Evolutionary conservation across 2,888 invertebrate species (phyloP).

Genomic region (Limnephilus rhombicus): DNA sequence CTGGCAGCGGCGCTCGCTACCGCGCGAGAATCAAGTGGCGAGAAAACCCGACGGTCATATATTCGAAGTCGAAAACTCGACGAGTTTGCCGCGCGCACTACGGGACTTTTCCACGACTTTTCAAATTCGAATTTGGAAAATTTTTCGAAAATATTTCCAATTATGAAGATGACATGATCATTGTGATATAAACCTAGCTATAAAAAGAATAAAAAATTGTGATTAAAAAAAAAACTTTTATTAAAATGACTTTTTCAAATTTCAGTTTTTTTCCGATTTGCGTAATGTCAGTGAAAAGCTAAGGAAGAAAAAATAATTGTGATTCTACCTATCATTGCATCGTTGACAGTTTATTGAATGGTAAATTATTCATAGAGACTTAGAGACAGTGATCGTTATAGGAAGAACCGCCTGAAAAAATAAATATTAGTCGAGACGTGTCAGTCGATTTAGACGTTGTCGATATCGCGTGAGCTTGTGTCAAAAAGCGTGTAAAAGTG

Average conservation of each 20-base stretch:
- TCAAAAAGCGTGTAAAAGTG: conserved; percentile 64
- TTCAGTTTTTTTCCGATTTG: background rate
- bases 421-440: conserved; percentile 44
- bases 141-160: background rate
- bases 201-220: background rate
- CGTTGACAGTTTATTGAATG: conserved; percentile 45
- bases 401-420: conserved; percentile 1
- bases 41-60: conserved; percentile 54
- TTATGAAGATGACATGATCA: background rate
- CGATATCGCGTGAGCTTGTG: conserved; percentile 33
- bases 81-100: conserved; percentile 37
- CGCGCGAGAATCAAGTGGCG: conserved; percentile 46
- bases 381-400: conserved; percentile 29
- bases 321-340: background rate
- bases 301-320: background rate
- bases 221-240: conserved; percentile 5
- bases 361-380: background rate
- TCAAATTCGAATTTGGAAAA: conserved; percentile 12
- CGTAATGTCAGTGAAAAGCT: conserved; percentile 6
- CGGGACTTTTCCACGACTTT: conserved; percentile 8
- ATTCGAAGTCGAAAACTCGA: conserved; percentile 45
- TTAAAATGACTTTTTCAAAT: background rate
- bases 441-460: conserved; percentile 23
- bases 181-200: background rate
- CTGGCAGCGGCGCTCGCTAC: conserved; percentile 68